Evolutionary conservation across 1,140 invertebrate genomes (phyloP).

Genomic region (Nephila pilipes): DNA sequence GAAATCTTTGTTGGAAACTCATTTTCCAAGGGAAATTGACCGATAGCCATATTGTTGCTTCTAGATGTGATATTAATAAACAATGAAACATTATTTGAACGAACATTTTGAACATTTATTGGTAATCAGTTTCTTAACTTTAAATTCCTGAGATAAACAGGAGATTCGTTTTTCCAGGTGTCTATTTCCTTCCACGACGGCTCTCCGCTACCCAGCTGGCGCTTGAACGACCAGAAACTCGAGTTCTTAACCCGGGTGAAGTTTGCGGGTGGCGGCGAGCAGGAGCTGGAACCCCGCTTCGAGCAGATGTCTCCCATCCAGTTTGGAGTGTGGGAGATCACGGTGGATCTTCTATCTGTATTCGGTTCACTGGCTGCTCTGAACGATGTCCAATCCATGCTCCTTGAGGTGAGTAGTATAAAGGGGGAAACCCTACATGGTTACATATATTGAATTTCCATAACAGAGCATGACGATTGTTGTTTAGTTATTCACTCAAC

Average conservation of each 20-base stretch:
- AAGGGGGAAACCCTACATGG: too few species aligned
- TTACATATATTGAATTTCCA: too few species aligned
- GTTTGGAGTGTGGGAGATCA: conserved; percentile 88
- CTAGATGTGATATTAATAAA: too few species aligned
- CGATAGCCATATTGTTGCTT: too few species aligned
- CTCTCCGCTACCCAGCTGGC: conserved; percentile 85
- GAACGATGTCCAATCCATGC: conserved; percentile 76
- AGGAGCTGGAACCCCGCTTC: conserved; percentile 83
- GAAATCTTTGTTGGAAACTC: too few species aligned
- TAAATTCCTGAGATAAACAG: too few species aligned
- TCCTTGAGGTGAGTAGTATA: conserved; percentile 75
- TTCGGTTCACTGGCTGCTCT: conserved; percentile 69
- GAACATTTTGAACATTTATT: too few species aligned
- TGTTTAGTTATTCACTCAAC: too few species aligned
- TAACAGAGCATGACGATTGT: too few species aligned
- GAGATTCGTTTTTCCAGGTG: conserved; percentile 81
- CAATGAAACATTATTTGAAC: too few species aligned
- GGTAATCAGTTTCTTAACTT: too few species aligned
- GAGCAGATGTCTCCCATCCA: conserved; percentile 83
- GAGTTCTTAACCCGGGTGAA: conserved; percentile 80
- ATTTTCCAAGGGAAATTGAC: too few species aligned
- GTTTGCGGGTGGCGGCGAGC: conserved; percentile 83
- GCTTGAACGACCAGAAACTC: conserved; percentile 84
- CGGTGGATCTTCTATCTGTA: conserved; percentile 86
- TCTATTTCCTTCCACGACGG: conserved; percentile 90